phyloP scores from a whole-genome alignment of 2,888 invertebrate genomes.

The Halocaridina rubra region DNA sequence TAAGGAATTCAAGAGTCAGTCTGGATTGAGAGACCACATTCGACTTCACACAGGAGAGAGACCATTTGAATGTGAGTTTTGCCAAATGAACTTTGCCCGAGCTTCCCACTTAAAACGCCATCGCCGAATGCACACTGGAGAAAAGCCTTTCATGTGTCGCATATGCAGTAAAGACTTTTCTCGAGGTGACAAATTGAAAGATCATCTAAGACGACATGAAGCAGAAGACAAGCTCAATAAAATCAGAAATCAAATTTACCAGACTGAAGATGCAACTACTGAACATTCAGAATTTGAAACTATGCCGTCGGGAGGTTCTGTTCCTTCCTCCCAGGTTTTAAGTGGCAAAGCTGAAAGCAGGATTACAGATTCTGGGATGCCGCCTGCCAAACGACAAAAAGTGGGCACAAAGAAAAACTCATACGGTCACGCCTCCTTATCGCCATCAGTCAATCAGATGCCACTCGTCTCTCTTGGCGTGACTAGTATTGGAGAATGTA shows the following conservation, averaged over 20 bases:
- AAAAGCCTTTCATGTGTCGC: slow-evolving; percentile 62
- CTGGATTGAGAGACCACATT: slow-evolving; percentile 60
- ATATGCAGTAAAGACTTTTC: slow-evolving; percentile 63
- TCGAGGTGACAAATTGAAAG: slow-evolving; percentile 62
- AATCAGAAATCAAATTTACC: slow-evolving; percentile 59
- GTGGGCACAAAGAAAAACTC: slow-evolving; percentile 30
- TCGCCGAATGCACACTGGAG: slow-evolving; percentile 63
- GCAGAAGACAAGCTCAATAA: slow-evolving; percentile 61
- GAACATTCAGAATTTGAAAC: not conserved
- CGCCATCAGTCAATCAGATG: slow-evolving; percentile 20
- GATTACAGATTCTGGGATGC: slow-evolving; percentile 24
- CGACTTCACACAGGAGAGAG: slow-evolving; percentile 62
- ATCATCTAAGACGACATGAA: slow-evolving; percentile 59
- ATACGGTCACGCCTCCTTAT: slow-evolving; percentile 16
- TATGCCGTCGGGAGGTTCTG: not conserved
- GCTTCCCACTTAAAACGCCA: slow-evolving; percentile 63
- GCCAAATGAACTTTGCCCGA: slow-evolving; percentile 63
- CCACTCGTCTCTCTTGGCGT: slow-evolving; percentile 50
- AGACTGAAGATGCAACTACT: slow-evolving; percentile 43
- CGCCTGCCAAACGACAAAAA: slow-evolving; percentile 26
- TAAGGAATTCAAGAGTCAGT: slow-evolving; percentile 64
- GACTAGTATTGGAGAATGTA: slow-evolving; percentile 62
- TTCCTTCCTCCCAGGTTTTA: slow-evolving; percentile 1
- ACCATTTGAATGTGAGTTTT: slow-evolving; percentile 62
- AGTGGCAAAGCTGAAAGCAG: slow-evolving; percentile 13